These are phyloP conservation scores for Macroramphosus scolopax DNA, from an alignment of 2,797 vertebrate species.

Conservation along the genomic window DNA sequence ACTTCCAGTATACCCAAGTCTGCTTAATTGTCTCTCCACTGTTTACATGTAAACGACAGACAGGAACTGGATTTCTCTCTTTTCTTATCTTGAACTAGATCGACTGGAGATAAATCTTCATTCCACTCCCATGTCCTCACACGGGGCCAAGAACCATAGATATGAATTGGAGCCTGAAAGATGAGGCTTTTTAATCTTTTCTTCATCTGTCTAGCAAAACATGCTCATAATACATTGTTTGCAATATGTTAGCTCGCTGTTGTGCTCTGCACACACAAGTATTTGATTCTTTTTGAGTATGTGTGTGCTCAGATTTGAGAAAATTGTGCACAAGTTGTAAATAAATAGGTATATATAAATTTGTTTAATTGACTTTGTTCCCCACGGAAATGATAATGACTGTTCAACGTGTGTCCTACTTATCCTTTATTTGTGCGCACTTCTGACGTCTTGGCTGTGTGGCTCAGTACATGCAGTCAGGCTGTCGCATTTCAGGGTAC, in stretches of 20 bases:
- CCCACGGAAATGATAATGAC: slow-evolving; percentile 35
- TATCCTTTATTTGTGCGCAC: slow-evolving; percentile 64
- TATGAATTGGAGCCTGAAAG: slow-evolving; percentile 32
- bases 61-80: slow-evolving; percentile 9
- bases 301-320: slow-evolving; percentile 24
- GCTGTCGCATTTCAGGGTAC: slow-evolving; percentile 91
- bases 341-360: too few species aligned
- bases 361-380: slow-evolving; percentile 65
- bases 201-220: slow-evolving; percentile 36
- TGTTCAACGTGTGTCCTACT: slow-evolving; percentile 60
- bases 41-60: slow-evolving; percentile 27
- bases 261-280: too few species aligned
- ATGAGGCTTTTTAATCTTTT: slow-evolving; percentile 28
- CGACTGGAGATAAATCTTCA: slow-evolving; percentile 43
- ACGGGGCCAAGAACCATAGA: slow-evolving; percentile 37
- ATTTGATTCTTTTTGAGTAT: slow-evolving; percentile 1
- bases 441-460: slow-evolving; percentile 51
- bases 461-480: slow-evolving; percentile 72
- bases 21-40: slow-evolving; percentile 20
- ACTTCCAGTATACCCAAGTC: slow-evolving; percentile 17
- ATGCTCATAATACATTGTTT: slow-evolving; percentile 12
- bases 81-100: slow-evolving; percentile 50
- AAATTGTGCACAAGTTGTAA: too few species aligned
- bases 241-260: too few species aligned
- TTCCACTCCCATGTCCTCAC: slow-evolving; percentile 45